Evolutionary conservation across 2,113 vertebrate genomes (phyloP).

Genomic region (Chrysochloris asiatica): DNA sequence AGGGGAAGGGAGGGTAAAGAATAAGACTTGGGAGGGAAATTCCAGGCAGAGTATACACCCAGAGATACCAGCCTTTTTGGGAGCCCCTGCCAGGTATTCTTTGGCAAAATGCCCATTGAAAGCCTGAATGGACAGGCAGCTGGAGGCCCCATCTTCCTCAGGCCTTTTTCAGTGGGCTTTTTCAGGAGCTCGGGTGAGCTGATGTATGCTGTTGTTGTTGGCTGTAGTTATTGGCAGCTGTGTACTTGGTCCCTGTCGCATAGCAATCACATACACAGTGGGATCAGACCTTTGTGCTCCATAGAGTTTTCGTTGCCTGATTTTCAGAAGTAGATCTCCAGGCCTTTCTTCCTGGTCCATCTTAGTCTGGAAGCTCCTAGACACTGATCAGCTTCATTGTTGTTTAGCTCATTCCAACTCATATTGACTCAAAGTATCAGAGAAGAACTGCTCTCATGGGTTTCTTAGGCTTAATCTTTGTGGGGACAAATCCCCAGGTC

Average conservation of each 20-base stretch:
- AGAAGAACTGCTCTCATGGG: background rate
- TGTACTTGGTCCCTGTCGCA: background rate
- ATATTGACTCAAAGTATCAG: background rate
- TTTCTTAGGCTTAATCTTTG: background rate
- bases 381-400: background rate
- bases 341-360: background rate
- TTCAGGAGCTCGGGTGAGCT: background rate
- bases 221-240: background rate
- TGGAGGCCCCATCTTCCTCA: fast-evolving
- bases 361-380: background rate
- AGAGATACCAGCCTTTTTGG: background rate
- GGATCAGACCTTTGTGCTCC: background rate
- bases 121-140: background rate
- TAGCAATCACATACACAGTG: background rate
- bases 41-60: background rate
- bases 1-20: background rate
- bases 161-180: background rate
- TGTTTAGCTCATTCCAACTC: background rate
- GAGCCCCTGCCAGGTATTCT: background rate
- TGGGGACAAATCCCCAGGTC: background rate
- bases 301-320: too few relatives aligned
- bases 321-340: background rate
- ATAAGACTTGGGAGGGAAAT: background rate
- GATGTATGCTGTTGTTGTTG: background rate
- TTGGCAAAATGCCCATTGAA: background rate